Base-by-base conservation (phyloP, 2,113 vertebrate species). In the Rhinichthys klamathensis region DNA sequence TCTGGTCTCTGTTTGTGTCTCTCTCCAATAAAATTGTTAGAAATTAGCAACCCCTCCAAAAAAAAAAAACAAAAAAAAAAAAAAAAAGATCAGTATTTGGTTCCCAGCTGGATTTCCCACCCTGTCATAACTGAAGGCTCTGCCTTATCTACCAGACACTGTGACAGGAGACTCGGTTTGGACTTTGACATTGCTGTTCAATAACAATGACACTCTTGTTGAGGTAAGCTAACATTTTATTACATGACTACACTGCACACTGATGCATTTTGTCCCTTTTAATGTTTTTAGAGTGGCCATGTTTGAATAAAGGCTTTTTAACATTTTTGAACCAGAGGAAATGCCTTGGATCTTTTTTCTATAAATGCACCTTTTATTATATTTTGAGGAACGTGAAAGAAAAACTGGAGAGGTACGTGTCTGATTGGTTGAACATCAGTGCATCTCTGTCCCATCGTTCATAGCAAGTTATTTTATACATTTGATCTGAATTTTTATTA, bases 91-190 rank as follows among this genome's bases (percentile, higher is more conserved):
- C n/a, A n/a, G n/a, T n/a, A n/a, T 60, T 60, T 60, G 56, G 6
- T 16, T 56, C 21, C 6, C 23, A 1, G 6, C 23, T 8, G 8
- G 56, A 23, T n/a, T 7, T 67, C 6, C 30, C 67, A 38, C 8
- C 32, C 9, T 12, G 32, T 72, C 32, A 44, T 72, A 44, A 72
- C 23, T 72, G 35, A 41, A 38, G 21, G 21, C 35, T 21, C 9
- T 25, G 69, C 69, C 69, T 25, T 46, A 73, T 73, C 70, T 44
- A 25, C 38, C 70, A 73, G 70, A 73, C 70, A 73, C 41, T 25
- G 65, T 38, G 23, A 46, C 23, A 0, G 5, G 23, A 0, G 2
- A 73, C 12, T 25, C 2, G 4, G 12, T 44, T 41, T 44, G 38
- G 69, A 44, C 69, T 73, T 73, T 73, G 69, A 61, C 60, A 61